These are phyloP conservation scores for Bursaphelenchus okinawaensis DNA, from an alignment of 2,888 invertebrate species.

Conservation along the genomic window DNA sequence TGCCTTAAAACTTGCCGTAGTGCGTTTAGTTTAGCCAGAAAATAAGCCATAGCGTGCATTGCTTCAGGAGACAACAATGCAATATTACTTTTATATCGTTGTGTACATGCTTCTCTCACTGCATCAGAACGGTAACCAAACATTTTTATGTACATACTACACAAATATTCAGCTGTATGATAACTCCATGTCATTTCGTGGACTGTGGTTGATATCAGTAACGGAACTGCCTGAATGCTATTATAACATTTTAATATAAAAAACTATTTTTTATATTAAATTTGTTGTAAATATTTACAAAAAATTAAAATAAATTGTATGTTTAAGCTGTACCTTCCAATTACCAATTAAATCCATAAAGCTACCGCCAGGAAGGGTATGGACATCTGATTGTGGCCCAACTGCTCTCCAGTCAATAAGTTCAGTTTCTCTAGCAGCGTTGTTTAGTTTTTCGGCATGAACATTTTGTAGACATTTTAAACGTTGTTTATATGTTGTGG, in stretches of 20 bases:
- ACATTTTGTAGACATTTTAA: neutral
- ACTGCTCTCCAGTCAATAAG: neutral
- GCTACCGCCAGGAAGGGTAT: neutral
- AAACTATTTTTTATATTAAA: too few relatives aligned
- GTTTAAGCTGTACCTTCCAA: too few relatives aligned
- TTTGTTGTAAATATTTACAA: too few relatives aligned
- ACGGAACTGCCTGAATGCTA: too few relatives aligned
- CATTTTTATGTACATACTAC: neutral
- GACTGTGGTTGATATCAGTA: neutral
- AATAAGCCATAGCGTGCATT: neutral
- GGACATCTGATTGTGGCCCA: neutral
- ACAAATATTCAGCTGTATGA: neutral
- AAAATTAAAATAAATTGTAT: too few relatives aligned
- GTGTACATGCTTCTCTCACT: neutral
- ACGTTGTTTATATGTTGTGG: neutral
- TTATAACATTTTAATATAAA: too few relatives aligned
- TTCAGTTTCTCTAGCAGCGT: neutral
- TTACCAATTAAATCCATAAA: neutral
- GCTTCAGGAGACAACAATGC: neutral
- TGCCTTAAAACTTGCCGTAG: neutral
- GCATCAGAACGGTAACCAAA: neutral
- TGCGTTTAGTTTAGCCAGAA: neutral
- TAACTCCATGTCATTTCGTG: neutral
- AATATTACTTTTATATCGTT: neutral
- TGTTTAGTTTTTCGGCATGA: neutral